phyloP scores from a whole-genome alignment of 2,797 vertebrate species.

The Peromyscus nudipes region DNA sequence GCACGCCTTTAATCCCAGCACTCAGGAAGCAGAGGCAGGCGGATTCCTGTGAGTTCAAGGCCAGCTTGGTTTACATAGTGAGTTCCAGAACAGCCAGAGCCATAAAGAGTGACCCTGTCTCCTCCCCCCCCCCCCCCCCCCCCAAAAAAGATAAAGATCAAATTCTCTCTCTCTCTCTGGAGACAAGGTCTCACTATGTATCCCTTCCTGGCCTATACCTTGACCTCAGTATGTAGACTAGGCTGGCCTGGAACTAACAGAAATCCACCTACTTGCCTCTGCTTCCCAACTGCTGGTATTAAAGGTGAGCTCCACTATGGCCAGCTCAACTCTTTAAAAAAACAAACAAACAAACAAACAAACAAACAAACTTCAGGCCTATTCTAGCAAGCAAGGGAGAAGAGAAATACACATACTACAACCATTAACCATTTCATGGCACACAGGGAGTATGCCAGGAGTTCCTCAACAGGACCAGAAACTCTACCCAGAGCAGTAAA shows the following conservation, averaged over 20 bases:
- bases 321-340: not conserved
- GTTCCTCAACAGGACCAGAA: slow-evolving; percentile 82
- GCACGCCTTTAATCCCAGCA: not conserved
- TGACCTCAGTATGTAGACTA: not conserved
- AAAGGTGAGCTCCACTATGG: not conserved
- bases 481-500: slow-evolving; percentile 79
- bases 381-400: not conserved
- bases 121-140: too few species aligned
- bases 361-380: not conserved
- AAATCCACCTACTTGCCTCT: not conserved
- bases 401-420: slow-evolving; percentile 58
- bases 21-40: not conserved
- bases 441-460: slow-evolving; percentile 77
- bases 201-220: not conserved
- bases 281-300: not conserved
- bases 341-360: too few species aligned
- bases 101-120: not conserved
- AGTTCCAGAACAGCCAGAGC: not conserved
- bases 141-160: not conserved
- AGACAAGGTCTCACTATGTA: not conserved
- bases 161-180: too few species aligned
- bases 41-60: not conserved
- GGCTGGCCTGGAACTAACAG: not conserved
- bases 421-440: slow-evolving; percentile 73
- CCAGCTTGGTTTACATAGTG: not conserved